A percentile compares a stretch with the other conserved stretches of the same genome.
These are phyloP conservation scores for Stictonetta naevosa DNA, from an alignment of 2,113 vertebrate species.

Conservation along the genomic window DNA sequence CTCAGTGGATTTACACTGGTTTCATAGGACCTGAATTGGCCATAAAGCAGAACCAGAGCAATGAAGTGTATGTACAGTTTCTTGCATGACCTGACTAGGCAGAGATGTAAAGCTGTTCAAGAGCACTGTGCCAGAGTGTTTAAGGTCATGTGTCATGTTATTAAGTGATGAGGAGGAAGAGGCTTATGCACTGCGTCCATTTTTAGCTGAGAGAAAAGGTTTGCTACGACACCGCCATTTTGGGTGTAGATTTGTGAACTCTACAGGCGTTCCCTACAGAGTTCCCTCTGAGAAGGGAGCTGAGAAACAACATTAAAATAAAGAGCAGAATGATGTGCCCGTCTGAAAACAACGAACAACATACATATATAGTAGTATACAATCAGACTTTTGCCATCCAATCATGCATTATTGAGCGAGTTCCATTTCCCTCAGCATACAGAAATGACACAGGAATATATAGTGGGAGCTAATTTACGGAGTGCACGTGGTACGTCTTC, in stretches of 20 bases:
- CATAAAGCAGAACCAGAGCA: slow-evolving; percentile 38
- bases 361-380: not conserved
- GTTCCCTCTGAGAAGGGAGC: not conserved
- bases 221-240: not conserved
- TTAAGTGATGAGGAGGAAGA: not conserved
- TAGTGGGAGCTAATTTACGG: slow-evolving; percentile 1
- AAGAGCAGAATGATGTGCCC: not conserved
- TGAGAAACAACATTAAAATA: not conserved
- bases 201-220: not conserved
- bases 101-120: slow-evolving; percentile 8
- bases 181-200: not conserved
- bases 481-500: not conserved
- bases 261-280: not conserved
- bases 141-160: slow-evolving; percentile 8
- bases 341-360: slow-evolving; percentile 6
- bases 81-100: not conserved
- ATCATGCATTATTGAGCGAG: not conserved
- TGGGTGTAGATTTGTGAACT: not conserved
- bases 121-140: not conserved
- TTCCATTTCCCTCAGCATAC: slow-evolving; percentile 25
- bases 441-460: not conserved
- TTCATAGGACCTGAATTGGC: not conserved
- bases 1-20: not conserved
- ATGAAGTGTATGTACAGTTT: not conserved
- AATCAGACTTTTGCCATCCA: not conserved